Evolutionary conservation across 2,113 vertebrate genomes (phyloP).

Genomic region (Rhinogobius similis): DNA sequence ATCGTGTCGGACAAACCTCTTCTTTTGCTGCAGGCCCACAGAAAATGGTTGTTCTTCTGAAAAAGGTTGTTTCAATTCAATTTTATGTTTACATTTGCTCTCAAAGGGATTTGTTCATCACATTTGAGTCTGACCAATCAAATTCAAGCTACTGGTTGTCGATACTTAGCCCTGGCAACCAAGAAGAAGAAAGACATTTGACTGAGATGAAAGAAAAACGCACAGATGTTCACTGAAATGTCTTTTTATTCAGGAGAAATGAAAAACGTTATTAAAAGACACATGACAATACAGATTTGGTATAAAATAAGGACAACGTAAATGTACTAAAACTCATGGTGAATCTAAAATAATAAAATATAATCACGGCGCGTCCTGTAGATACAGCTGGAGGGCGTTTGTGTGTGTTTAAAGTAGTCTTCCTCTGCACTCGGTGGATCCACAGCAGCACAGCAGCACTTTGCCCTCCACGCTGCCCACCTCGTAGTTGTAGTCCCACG

Average conservation of each 20-base stretch:
- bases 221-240: slow-evolving; percentile 15
- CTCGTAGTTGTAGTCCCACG: slow-evolving; percentile 99
- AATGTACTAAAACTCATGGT: slow-evolving; percentile 15
- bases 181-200: not conserved
- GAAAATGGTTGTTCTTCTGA: not conserved
- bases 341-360: slow-evolving; percentile 17
- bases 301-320: slow-evolving; percentile 44
- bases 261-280: slow-evolving; percentile 9
- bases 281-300: not conserved
- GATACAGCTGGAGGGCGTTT: no score
- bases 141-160: not conserved
- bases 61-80: not conserved
- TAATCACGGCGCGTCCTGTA: not conserved
- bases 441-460: slow-evolving; percentile 96
- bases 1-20: not conserved
- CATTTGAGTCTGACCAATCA: not conserved
- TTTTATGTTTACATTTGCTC: not conserved
- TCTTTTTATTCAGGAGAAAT: slow-evolving; percentile 61
- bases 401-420: slow-evolving; percentile 79
- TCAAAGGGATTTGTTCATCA: slow-evolving; percentile 33
- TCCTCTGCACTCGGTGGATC: slow-evolving; percentile 93
- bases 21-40: not conserved
- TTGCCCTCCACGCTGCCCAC: slow-evolving; percentile 98
- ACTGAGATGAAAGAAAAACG: not conserved
- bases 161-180: not conserved